Conservation (phyloP, 2,888 invertebrate genomes). For the Drosophila imparisetae region DNA sequence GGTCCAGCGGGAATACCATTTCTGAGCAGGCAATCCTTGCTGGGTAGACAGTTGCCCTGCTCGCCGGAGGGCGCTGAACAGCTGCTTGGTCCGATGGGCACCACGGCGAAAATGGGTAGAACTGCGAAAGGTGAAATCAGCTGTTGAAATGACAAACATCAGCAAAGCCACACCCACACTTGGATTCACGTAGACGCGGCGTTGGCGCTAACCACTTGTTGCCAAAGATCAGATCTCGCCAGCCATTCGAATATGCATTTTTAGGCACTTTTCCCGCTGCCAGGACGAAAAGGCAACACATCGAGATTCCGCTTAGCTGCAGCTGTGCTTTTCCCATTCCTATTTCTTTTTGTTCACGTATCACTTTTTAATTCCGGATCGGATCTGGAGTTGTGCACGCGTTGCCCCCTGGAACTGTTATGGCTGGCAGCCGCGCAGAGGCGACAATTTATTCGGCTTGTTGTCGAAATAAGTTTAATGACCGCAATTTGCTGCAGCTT, state of each 20-base stretch:
- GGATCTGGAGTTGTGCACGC: conserved; percentile 43
- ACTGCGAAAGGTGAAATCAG: conserved; percentile 85
- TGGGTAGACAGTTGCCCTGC: conserved; percentile 91
- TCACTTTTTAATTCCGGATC: neutral
- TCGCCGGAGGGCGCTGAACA: conserved; percentile 92
- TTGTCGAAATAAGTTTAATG: conserved; percentile 78
- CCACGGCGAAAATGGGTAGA: conserved; percentile 91
- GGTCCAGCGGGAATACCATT: conserved; percentile 91
- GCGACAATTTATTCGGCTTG: conserved; percentile 73
- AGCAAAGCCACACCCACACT: conserved; percentile 69
- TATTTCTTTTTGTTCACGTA: neutral
- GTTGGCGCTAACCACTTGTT: conserved; percentile 71
- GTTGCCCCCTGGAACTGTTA: conserved; percentile 45
- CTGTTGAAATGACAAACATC: conserved; percentile 9
- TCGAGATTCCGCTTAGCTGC: conserved; percentile 19
- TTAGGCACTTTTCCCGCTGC: conserved; percentile 50
- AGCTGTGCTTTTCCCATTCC: conserved; percentile 20
- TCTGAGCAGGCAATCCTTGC: conserved; percentile 88
- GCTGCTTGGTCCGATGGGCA: conserved; percentile 91
- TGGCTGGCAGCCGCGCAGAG: conserved; percentile 61
- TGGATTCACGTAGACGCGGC: conserved; percentile 70
- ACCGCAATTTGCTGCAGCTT: conserved; percentile 76
- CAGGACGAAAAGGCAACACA: conserved; percentile 45
- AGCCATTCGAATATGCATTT: conserved; percentile 60
- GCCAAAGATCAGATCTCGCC: conserved; percentile 83